phyloP scores from a whole-genome alignment of 2,113 vertebrate genomes.

The Danionella cerebrum region DNA sequence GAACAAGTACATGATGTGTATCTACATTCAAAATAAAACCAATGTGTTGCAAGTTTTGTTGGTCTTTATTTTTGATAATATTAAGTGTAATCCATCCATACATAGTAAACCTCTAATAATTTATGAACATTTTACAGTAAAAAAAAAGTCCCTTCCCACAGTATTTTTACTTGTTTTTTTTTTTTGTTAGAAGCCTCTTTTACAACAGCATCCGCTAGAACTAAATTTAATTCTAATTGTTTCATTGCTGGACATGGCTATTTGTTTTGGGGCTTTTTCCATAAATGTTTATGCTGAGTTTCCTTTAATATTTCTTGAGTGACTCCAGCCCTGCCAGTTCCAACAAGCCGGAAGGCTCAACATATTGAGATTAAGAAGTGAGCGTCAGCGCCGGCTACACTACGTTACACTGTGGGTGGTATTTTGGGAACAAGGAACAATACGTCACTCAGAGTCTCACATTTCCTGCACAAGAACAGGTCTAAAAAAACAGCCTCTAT shows the following conservation, averaged over 20 bases:
- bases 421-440: slow-evolving; percentile 48
- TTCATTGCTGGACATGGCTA: too few relatives aligned
- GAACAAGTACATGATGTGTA: too few relatives aligned
- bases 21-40: background rate
- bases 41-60: background rate
- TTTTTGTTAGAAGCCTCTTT: background rate
- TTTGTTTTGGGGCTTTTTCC: too few relatives aligned
- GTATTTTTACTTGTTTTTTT: too few relatives aligned
- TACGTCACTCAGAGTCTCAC: slow-evolving; percentile 24
- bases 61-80: too few relatives aligned
- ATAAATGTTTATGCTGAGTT: slow-evolving; percentile 38
- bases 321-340: slow-evolving; percentile 50
- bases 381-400: slow-evolving; percentile 17
- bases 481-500: background rate
- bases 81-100: too few relatives aligned
- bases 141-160: too few relatives aligned
- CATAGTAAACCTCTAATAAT: too few relatives aligned
- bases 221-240: slow-evolving; percentile 1
- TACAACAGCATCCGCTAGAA: background rate
- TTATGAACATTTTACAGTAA: too few relatives aligned
- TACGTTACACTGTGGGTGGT: slow-evolving; percentile 47
- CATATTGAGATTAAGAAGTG: slow-evolving; percentile 29
- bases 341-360: slow-evolving; percentile 46
- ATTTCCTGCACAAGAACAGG: slow-evolving; percentile 51
- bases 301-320: slow-evolving; percentile 54